Percentiles rank a stretch among this genome's conserved stretches.
Conservation (phyloP, 2,888 invertebrate species). For the Metalampra italica region DNA sequence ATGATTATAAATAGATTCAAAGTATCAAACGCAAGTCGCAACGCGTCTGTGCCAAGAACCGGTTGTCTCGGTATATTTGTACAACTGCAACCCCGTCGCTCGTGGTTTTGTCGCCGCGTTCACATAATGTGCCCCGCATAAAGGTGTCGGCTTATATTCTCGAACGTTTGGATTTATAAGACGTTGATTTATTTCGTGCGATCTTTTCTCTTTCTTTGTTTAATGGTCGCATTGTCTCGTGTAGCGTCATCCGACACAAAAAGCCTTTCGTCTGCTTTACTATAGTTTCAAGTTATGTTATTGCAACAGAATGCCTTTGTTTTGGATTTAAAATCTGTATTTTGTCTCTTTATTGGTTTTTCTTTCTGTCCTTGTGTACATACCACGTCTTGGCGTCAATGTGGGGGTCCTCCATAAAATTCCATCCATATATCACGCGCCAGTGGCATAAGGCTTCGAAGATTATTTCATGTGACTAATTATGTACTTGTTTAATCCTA, state of each 20-base stretch:
- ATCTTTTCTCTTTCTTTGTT: slow-evolving; percentile 2
- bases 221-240: background rate
- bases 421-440: too few species aligned
- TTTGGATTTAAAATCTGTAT: too few species aligned
- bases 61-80: slow-evolving; percentile 5
- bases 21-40: too few species aligned
- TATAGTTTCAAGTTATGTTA: too few species aligned
- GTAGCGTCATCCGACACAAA: background rate
- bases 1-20: background rate
- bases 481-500: too few species aligned
- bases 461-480: too few species aligned
- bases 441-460: too few species aligned
- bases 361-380: too few species aligned
- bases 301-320: too few species aligned
- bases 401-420: too few species aligned
- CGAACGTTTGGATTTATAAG: background rate
- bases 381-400: too few species aligned
- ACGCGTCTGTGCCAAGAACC: background rate
- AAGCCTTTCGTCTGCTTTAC: background rate
- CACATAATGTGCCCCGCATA: background rate
- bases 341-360: too few species aligned
- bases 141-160: background rate
- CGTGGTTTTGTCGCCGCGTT: background rate
- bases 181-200: slow-evolving; percentile 2
- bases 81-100: slow-evolving; percentile 4